A percentile compares a stretch with the other conserved stretches of the same genome.
Evolutionary conservation across 2,888 invertebrate genomes (phyloP).

Genomic region (Mythimna loreyi): DNA sequence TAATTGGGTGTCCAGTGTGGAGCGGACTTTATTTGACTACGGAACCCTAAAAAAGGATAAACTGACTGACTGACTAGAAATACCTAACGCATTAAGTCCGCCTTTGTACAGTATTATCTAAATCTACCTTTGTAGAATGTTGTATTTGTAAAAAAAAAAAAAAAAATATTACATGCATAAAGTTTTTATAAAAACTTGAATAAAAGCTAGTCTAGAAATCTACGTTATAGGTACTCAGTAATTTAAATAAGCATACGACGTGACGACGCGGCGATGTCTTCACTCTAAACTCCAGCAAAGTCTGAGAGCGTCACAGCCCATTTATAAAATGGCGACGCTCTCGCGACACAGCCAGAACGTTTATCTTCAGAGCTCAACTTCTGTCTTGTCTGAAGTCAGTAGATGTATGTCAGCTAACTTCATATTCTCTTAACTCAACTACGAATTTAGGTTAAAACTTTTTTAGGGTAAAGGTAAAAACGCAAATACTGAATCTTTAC

Average conservation of each 20-base stretch:
- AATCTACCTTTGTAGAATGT: no score
- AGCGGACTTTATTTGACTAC: no score
- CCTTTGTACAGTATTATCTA: no score
- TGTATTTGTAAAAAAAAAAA: no score
- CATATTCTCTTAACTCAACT: conserved; percentile 4
- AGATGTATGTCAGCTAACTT: conserved; percentile 25
- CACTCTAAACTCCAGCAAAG: conserved; percentile 29
- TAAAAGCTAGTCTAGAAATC: conserved; percentile 7
- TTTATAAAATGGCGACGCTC: conserved; percentile 54
- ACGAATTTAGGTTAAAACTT: background rate
- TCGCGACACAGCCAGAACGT: conserved; percentile 34
- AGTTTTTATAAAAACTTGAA: no score
- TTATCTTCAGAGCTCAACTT: conserved; percentile 46
- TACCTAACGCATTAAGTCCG: no score
- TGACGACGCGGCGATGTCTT: conserved; percentile 16
- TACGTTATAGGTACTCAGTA: conserved; percentile 4
- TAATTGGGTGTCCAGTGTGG: no score
- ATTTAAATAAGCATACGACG: conserved; percentile 30
- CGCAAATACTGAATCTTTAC: no score
- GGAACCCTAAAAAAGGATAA: no score
- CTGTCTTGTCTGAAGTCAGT: conserved; percentile 21
- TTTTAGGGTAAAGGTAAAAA: no score
- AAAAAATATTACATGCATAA: no score
- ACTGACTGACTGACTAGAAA: no score
- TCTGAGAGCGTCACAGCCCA: conserved; percentile 41